Evolutionary conservation across 2,888 invertebrate species (phyloP).

Genomic region (Orgyia antiqua): DNA sequence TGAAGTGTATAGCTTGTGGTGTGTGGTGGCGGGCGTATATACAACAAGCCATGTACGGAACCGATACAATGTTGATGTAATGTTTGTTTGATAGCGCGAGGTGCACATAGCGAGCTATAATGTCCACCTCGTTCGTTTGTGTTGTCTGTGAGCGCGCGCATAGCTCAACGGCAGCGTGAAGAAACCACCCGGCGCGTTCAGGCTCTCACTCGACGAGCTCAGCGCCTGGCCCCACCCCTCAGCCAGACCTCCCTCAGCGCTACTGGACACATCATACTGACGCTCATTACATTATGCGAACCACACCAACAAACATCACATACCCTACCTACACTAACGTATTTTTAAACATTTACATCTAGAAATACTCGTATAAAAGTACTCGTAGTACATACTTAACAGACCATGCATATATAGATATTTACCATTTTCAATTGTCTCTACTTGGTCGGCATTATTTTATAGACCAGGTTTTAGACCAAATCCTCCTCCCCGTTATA

Average conservation of each 20-base stretch:
- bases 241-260: slow-evolving; percentile 54
- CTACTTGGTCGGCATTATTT: too few relatives aligned
- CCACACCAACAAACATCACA: neutral
- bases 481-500: too few relatives aligned
- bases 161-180: slow-evolving; percentile 87
- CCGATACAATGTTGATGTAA: slow-evolving; percentile 21
- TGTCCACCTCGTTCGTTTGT: slow-evolving; percentile 88
- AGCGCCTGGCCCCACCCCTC: slow-evolving; percentile 62
- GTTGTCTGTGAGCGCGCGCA: slow-evolving; percentile 86
- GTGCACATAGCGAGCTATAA: slow-evolving; percentile 58
- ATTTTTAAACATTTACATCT: too few relatives aligned
- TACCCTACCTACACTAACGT: neutral
- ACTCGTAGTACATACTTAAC: too few relatives aligned
- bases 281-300: too few relatives aligned
- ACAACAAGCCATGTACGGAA: slow-evolving; percentile 20
- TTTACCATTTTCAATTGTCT: too few relatives aligned
- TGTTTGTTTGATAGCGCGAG: slow-evolving; percentile 32
- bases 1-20: neutral
- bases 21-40: slow-evolving; percentile 3
- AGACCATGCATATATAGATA: too few relatives aligned
- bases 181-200: slow-evolving; percentile 80
- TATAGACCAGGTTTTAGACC: too few relatives aligned
- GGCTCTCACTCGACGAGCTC: slow-evolving; percentile 82
- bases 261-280: slow-evolving; percentile 44
- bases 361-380: too few relatives aligned